Conservation (phyloP, 2,113 vertebrate genomes). For the Syngnathus scovelli region DNA sequence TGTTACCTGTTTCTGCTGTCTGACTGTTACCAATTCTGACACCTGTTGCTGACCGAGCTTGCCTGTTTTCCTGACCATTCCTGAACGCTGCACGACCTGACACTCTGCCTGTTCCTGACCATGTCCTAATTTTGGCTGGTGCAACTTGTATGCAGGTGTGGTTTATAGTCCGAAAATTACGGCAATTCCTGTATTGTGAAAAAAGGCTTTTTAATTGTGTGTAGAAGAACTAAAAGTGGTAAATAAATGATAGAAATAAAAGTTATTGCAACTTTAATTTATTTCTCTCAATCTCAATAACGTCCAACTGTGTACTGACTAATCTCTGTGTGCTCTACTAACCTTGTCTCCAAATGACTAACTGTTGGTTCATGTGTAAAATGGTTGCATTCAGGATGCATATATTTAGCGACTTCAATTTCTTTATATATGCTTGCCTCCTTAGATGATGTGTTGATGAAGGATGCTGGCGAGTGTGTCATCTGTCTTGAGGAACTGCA, state of each 20-base stretch:
- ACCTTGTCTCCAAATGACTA: neutral
- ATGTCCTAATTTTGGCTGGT: too few species aligned
- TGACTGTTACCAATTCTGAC: too few species aligned
- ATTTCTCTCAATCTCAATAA: neutral
- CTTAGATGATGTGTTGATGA: constrained; percentile 93
- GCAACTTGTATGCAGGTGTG: too few species aligned
- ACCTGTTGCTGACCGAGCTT: too few species aligned
- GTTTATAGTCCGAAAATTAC: too few species aligned
- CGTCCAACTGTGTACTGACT: neutral
- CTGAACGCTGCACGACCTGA: too few species aligned
- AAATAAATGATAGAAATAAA: neutral
- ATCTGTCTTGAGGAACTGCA: constrained; percentile 98
- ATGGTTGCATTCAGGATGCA: constrained; percentile 22
- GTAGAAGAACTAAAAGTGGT: too few species aligned
- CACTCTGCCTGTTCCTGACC: too few species aligned
- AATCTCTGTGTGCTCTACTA: neutral
- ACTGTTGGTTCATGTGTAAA: neutral
- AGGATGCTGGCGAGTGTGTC: constrained; percentile 95
- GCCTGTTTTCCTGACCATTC: too few species aligned
- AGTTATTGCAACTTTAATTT: neutral
- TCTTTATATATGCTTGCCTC: constrained; percentile 33
- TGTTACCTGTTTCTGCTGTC: too few species aligned
- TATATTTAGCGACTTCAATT: constrained; percentile 10
- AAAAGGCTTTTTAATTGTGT: too few species aligned
- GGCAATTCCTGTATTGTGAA: too few species aligned